Base-by-base conservation (phyloP, 2,797 vertebrate genomes). In the Siniperca obscura region DNA sequence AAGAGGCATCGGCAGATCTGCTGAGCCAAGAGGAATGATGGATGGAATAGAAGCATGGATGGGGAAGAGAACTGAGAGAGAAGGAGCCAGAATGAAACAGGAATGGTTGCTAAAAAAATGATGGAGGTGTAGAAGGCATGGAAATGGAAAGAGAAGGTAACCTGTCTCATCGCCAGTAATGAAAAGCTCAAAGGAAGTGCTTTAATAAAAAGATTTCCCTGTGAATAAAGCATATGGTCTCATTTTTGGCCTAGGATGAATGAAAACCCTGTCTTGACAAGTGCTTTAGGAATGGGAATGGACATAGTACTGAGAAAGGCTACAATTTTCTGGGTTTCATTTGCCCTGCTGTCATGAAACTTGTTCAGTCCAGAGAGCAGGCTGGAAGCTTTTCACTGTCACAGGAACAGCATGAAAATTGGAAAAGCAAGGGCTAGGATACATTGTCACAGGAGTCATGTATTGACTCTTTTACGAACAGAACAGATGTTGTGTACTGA, bases 11-110 rank as follows among this genome's bases (percentile, higher is more conserved):
- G 67, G 74, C 61, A 67, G n/a, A 73, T 78, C 73, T 85, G 82
- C 82, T 78, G 80, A 87, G 57, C 8, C 76, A 38, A 38, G 25
- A 81, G 57, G 40, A 17, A 40, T 80, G 80, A 87, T 72, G 69
- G 80, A 81, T 78, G 34, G 44, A 67, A 38, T 21, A 50, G 36
- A 61, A 53, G 38, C 60, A 48, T 19, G 44, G 22, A 52, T 11
- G n/a, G 12, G 48, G 53, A 52, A 36, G 67, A 21, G 48, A 44
- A 74, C 3, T 57, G 61, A 60, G 36, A 17, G 60, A 50, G 66
- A 50, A n/a, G 22, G 19, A 76, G 21, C 14, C 60, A 16, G 44
- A 52, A 19, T 5, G 27, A 65, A 38, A 42, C 22, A 40, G 22
- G 46, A 56, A 22, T 4, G 8, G 36, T 10, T 3, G 5, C 7